phyloP scores from a whole-genome alignment of 2,113 vertebrate genomes.

The Lutjanus erythropterus region DNA sequence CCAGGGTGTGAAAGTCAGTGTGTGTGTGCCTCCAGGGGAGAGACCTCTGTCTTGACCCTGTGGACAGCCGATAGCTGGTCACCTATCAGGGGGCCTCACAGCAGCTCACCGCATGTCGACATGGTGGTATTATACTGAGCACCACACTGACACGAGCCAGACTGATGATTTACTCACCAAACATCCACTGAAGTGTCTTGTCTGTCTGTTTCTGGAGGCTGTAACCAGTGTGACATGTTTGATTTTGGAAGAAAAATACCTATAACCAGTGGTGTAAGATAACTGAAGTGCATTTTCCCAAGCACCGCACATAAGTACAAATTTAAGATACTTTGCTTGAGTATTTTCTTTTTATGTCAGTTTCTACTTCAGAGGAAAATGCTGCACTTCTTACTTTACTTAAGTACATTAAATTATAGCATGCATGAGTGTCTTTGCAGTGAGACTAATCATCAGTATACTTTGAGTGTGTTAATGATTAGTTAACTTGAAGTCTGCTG shows the following conservation, averaged over 20 bases:
- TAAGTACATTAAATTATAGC: too few relatives aligned
- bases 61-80: constrained; percentile 23
- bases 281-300: too few relatives aligned
- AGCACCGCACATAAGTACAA: too few relatives aligned
- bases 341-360: too few relatives aligned
- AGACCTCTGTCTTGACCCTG: constrained; percentile 50
- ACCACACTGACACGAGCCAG: constrained; percentile 8
- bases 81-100: constrained; percentile 43
- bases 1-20: constrained; percentile 62
- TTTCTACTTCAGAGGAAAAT: too few relatives aligned
- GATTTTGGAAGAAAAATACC: neutral
- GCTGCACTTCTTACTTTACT: too few relatives aligned
- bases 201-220: neutral
- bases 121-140: constrained; percentile 6
- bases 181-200: constrained; percentile 9
- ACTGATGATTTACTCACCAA: constrained; percentile 17
- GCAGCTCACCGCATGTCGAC: constrained; percentile 21
- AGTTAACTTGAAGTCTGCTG: too few relatives aligned
- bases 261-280: too few relatives aligned
- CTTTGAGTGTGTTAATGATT: too few relatives aligned
- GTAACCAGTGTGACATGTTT: neutral
- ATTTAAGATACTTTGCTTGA: too few relatives aligned
- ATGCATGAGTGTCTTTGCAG: too few relatives aligned
- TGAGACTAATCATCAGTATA: too few relatives aligned
- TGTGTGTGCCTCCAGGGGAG: constrained; percentile 23